Evolutionary conservation across 2,888 invertebrate genomes (phyloP).

Genomic region (Amblyjoppa fuscipennis): DNA sequence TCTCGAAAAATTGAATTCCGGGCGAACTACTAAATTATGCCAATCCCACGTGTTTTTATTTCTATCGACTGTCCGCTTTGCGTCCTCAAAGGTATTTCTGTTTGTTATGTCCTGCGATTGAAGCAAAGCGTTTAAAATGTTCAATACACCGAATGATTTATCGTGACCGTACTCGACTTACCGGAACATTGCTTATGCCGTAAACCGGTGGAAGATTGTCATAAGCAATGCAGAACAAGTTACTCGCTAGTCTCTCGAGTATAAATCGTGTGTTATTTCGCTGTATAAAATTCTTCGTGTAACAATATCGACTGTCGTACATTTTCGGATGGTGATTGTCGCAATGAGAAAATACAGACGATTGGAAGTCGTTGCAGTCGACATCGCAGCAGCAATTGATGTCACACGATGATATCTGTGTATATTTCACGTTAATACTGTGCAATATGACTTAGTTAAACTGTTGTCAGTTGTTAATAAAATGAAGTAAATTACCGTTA

Average conservation of each 20-base stretch:
- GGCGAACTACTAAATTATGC: conserved; percentile 1
- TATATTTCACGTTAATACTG: not conserved
- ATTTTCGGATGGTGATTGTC: conserved; percentile 80
- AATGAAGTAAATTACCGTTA: conserved; percentile 84
- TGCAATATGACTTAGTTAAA: not conserved
- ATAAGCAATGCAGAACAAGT: conserved; percentile 88
- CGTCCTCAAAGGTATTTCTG: conserved; percentile 44
- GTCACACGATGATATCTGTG: conserved; percentile 88
- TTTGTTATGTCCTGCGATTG: conserved; percentile 38
- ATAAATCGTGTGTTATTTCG: conserved; percentile 86
- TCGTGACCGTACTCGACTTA: conserved; percentile 43
- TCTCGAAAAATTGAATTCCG: conserved; percentile 47
- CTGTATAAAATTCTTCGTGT: conserved; percentile 86
- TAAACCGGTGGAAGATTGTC: conserved; percentile 86
- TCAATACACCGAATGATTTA: not conserved
- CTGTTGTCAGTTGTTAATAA: not conserved
- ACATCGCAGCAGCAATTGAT: conserved; percentile 94
- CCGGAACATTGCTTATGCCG: conserved; percentile 74
- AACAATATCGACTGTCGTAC: conserved; percentile 86
- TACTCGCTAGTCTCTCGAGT: conserved; percentile 83
- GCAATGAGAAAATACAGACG: conserved; percentile 88
- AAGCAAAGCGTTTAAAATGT: not conserved
- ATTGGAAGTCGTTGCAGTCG: conserved; percentile 89
- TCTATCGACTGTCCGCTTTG: conserved; percentile 19
- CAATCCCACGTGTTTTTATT: conserved; percentile 56